These are phyloP conservation scores for Carcharodon carcharias DNA, from an alignment of 2,797 vertebrate species.

Conservation along the genomic window DNA sequence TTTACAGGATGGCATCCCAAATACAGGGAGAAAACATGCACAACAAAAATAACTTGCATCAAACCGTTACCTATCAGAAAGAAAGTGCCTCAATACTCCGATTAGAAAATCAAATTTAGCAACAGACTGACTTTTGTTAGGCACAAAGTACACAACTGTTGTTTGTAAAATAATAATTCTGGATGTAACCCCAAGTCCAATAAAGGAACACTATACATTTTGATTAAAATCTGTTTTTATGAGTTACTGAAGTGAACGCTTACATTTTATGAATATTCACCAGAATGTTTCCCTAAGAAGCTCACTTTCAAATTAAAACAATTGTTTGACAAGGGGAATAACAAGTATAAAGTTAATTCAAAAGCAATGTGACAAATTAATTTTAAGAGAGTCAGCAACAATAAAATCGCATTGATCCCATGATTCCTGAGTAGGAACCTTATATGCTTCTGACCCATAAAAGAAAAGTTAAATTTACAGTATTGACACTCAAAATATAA, in stretches of 20 bases:
- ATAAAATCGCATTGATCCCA: background rate
- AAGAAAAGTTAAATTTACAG: background rate
- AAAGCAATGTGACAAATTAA: background rate
- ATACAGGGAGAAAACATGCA: background rate
- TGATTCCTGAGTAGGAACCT: background rate
- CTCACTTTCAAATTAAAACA: background rate
- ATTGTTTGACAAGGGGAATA: background rate
- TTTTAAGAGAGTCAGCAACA: background rate
- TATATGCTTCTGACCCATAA: background rate
- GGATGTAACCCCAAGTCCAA: background rate
- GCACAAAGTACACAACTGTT: background rate
- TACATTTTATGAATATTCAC: background rate
- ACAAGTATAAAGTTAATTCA: background rate
- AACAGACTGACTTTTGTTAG: background rate
- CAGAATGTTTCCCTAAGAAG: background rate
- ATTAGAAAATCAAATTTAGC: background rate
- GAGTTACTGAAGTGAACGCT: background rate
- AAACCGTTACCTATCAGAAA: background rate
- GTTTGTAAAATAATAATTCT: background rate
- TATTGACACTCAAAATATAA: constrained; percentile 38
- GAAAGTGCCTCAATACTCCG: background rate
- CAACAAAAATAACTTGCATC: no score
- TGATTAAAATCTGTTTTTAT: background rate
- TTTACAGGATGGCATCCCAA: background rate
- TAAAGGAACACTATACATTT: background rate